A percentile compares a stretch with the other conserved stretches of the same genome.
phyloP scores from a whole-genome alignment of 2,797 vertebrate genomes.

The Acestrorhynchus altus region DNA sequence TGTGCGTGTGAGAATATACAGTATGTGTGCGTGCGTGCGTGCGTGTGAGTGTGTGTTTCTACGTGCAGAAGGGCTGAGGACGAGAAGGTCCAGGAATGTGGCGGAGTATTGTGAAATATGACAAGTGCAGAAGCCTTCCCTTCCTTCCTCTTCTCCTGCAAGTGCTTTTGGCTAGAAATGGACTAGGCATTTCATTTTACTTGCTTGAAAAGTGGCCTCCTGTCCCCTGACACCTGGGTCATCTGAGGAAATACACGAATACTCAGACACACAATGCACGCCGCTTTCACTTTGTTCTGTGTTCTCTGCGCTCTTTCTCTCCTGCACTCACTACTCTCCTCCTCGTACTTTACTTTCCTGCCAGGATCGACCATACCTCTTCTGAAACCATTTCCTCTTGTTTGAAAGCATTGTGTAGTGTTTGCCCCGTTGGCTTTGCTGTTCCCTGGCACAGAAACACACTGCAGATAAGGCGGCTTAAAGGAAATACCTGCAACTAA shows the following conservation, averaged over 20 bases:
- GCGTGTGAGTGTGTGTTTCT: constrained; percentile 36
- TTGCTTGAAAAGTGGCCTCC: neutral
- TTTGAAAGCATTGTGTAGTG: constrained; percentile 28
- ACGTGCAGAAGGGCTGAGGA: constrained; percentile 16
- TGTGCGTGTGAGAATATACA: too few relatives aligned
- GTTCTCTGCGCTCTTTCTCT: neutral
- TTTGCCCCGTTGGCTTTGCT: constrained; percentile 13
- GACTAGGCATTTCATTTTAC: neutral
- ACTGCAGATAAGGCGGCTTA: constrained; percentile 33
- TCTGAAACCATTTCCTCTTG: constrained; percentile 11
- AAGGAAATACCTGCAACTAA: constrained; percentile 46
- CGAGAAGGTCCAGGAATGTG: constrained; percentile 59
- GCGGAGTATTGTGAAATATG: constrained; percentile 65
- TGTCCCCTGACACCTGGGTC: constrained; percentile 4
- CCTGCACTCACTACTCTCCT: neutral
- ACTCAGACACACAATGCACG: neutral
- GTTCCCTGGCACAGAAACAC: neutral
- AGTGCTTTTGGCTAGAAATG: constrained; percentile 41
- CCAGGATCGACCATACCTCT: constrained; percentile 10
- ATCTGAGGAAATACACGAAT: constrained; percentile 6
- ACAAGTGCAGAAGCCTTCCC: constrained; percentile 58
- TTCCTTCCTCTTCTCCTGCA: constrained; percentile 50
- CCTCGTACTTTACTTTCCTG: neutral
- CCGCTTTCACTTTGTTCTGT: neutral
- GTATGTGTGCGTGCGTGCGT: constrained; percentile 34